phyloP scores from a whole-genome alignment of 2,113 vertebrate genomes.

The Muscicapa adusta region DNA sequence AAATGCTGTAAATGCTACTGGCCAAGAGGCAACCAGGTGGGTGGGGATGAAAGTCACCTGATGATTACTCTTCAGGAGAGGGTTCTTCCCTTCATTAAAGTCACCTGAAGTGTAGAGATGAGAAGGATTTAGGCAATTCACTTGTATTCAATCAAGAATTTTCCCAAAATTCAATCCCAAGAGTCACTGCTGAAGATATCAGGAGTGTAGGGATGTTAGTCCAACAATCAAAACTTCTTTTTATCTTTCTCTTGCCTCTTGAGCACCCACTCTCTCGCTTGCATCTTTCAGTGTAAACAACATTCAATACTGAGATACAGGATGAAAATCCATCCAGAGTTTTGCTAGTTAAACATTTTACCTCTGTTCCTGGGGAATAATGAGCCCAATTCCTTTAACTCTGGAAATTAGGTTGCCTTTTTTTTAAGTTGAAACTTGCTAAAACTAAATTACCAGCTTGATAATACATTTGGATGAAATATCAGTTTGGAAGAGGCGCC shows the following conservation, averaged over 20 bases:
- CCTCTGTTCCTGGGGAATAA: neutral
- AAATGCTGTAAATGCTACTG: neutral
- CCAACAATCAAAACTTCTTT: neutral
- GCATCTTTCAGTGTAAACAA: neutral
- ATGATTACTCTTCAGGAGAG: neutral
- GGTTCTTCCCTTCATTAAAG: neutral
- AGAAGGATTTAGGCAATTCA: neutral
- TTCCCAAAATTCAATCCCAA: neutral
- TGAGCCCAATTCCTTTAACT: neutral
- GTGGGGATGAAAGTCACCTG: neutral
- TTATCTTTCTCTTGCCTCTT: neutral
- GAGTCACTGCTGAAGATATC: neutral
- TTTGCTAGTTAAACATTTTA: neutral
- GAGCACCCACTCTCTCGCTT: neutral
- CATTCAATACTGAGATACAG: neutral
- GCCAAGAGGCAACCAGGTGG: neutral
- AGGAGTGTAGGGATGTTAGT: neutral
- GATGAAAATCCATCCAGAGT: neutral
- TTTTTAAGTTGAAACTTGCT: neutral
- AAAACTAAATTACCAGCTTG: constrained; percentile 8
- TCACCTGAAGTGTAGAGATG: neutral
- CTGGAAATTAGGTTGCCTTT: neutral
- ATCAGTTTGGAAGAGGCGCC: neutral
- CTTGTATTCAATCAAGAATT: neutral
- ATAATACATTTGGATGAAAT: constrained; percentile 34